A percentile compares a stretch with the other conserved stretches of the same genome.
phyloP scores from a whole-genome alignment of 2,888 invertebrate species.

The Oxytorus armatus region DNA sequence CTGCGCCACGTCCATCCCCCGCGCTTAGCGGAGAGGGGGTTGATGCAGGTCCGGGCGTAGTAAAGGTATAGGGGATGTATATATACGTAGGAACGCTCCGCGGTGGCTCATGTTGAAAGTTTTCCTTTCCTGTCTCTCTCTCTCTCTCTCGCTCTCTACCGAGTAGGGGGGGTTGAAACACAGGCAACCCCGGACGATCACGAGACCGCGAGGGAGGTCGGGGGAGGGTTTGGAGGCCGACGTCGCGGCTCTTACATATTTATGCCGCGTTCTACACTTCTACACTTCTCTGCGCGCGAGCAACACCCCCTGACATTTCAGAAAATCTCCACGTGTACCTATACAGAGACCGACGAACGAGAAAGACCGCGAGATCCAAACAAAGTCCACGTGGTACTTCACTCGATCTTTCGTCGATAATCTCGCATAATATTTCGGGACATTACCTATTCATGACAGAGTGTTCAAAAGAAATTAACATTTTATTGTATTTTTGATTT shows the following conservation, averaged over 20 bases:
- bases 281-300: constrained; percentile 71
- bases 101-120: constrained; percentile 41
- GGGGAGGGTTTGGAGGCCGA: constrained; percentile 71
- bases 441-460: too few species aligned
- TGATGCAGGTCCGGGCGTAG: constrained; percentile 69
- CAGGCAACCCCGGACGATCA: constrained; percentile 33
- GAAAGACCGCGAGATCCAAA: constrained; percentile 61
- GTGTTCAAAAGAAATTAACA: background rate
- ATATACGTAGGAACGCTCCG: constrained; percentile 24
- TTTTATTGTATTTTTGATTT: background rate
- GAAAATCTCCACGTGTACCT: constrained; percentile 46
- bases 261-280: constrained; percentile 82
- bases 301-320: constrained; percentile 64
- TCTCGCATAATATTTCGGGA: background rate
- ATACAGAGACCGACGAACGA: constrained; percentile 9
- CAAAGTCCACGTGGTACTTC: constrained; percentile 55
- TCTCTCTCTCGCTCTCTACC: constrained; percentile 12
- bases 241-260: constrained; percentile 83
- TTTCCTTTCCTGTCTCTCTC: constrained; percentile 29
- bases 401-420: constrained; percentile 9
- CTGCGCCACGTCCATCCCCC: constrained; percentile 47
- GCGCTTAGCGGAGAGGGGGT: constrained; percentile 46
- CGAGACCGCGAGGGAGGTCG: constrained; percentile 19
- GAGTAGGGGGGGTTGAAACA: background rate
- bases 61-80: constrained; percentile 40